These are phyloP conservation scores for Theocolax elegans DNA, from an alignment of 1,140 invertebrate genomes.

Conservation along the genomic window DNA sequence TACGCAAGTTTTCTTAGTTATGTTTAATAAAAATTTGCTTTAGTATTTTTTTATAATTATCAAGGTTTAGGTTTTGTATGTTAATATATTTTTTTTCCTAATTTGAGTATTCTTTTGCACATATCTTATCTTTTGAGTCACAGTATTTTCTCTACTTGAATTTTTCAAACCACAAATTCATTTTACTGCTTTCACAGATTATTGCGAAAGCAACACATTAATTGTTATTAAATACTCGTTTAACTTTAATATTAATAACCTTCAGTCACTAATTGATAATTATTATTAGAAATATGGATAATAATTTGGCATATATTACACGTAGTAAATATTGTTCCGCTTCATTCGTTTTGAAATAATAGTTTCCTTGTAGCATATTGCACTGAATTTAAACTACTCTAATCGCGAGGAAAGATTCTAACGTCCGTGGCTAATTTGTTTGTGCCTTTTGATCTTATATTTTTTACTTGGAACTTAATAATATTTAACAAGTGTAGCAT, in stretches of 20 bases:
- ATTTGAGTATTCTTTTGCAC: background rate
- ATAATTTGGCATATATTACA: constrained; percentile 58
- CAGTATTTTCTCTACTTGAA: constrained; percentile 10
- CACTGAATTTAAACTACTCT: constrained; percentile 48
- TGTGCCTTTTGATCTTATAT: background rate
- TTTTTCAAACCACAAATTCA: too few relatives aligned
- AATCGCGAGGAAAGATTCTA: constrained; percentile 44
- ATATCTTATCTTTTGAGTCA: constrained; percentile 1
- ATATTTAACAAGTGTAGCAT: too few relatives aligned
- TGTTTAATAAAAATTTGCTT: constrained; percentile 6
- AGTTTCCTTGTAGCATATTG: constrained; percentile 37
- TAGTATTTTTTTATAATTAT: constrained; percentile 2
- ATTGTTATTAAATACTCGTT: constrained; percentile 43
- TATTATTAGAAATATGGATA: constrained; percentile 55
- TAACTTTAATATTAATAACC: constrained; percentile 51
- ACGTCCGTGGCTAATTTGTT: background rate
- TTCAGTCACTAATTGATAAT: constrained; percentile 54
- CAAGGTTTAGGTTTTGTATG: background rate
- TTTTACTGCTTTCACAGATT: background rate
- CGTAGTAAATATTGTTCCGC: constrained; percentile 37
- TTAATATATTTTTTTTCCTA: background rate
- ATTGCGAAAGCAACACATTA: constrained; percentile 44
- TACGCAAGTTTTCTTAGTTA: too few relatives aligned
- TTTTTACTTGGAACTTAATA: too few relatives aligned
- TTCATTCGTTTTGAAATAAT: constrained; percentile 31